phyloP scores from a whole-genome alignment of 2,888 invertebrate species.

The Leptinotarsa rubiginosa region DNA sequence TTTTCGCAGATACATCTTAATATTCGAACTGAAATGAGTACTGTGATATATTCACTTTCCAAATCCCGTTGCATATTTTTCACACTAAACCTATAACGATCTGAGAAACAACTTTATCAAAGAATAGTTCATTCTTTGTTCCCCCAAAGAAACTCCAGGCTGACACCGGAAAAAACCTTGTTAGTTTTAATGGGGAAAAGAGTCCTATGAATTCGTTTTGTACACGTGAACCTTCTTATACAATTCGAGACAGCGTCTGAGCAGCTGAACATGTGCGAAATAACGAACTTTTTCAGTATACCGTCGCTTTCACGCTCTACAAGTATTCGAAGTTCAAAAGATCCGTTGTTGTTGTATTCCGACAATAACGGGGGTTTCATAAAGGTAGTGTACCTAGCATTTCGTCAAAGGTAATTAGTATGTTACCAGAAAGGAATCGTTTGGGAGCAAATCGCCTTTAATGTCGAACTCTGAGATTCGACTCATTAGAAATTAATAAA shows the following conservation, averaged over 20 bases:
- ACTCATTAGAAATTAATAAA: too few relatives aligned
- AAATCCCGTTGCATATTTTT: not conserved
- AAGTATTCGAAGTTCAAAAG: not conserved
- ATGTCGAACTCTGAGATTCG: not conserved
- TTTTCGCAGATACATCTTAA: too few relatives aligned
- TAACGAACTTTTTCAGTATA: slow-evolving; percentile 13
- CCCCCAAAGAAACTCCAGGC: not conserved
- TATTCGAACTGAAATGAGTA: too few relatives aligned
- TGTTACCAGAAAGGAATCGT: not conserved
- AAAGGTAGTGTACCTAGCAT: not conserved
- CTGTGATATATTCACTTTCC: too few relatives aligned
- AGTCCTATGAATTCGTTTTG: slow-evolving; percentile 20
- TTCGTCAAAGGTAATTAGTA: not conserved
- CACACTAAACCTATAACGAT: not conserved
- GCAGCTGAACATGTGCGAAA: slow-evolving; percentile 15
- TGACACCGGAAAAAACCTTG: slow-evolving; percentile 23
- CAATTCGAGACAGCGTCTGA: slow-evolving; percentile 18
- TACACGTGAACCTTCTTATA: slow-evolving; percentile 21
- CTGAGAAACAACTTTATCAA: not conserved
- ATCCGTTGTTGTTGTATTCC: not conserved
- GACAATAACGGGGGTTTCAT: not conserved
- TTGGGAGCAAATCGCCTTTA: not conserved
- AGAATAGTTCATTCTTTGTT: not conserved
- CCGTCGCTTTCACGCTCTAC: not conserved
- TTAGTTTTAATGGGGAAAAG: slow-evolving; percentile 22